These are phyloP conservation scores for Drosophila rellima DNA, from an alignment of 2,888 invertebrate genomes.

Conservation along the genomic window DNA sequence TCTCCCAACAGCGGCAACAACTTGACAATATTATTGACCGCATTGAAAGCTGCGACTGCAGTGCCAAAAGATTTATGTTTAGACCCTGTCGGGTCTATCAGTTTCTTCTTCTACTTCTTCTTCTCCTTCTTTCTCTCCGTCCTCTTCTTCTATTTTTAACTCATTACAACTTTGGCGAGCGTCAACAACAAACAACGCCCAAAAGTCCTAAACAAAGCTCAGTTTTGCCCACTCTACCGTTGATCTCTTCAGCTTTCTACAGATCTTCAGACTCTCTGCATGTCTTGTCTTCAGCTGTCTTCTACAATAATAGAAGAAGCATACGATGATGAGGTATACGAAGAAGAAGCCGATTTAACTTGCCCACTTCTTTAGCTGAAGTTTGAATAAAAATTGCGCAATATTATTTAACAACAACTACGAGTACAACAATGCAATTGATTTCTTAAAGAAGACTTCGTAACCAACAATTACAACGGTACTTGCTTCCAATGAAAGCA, in stretches of 20 bases:
- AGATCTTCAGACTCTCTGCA: constrained; percentile 18
- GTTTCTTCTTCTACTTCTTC: background rate
- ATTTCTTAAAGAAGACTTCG: constrained; percentile 50
- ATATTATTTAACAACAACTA: constrained; percentile 73
- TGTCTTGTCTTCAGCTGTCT: constrained; percentile 40
- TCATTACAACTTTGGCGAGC: constrained; percentile 17
- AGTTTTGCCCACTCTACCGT: background rate
- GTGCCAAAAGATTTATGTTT: constrained; percentile 14
- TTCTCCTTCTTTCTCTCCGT: background rate
- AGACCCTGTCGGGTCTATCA: constrained; percentile 1
- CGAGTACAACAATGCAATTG: constrained; percentile 53
- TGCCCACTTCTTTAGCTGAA: constrained; percentile 37
- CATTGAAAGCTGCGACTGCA: constrained; percentile 9
- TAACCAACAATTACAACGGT: constrained; percentile 76
- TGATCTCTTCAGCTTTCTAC: constrained; percentile 18
- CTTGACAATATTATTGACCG: constrained; percentile 36
- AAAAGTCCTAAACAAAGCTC: constrained; percentile 37
- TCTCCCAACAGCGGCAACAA: background rate
- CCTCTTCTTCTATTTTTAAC: background rate
- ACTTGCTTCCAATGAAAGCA: constrained; percentile 69
- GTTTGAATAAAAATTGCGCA: constrained; percentile 79
- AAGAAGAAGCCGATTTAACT: constrained; percentile 8
- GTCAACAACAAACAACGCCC: constrained; percentile 31
- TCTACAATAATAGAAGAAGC: constrained; percentile 1
- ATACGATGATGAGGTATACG: constrained; percentile 4